Conservation (phyloP, 2,888 invertebrate species). For the Anarsia innoxiella region DNA sequence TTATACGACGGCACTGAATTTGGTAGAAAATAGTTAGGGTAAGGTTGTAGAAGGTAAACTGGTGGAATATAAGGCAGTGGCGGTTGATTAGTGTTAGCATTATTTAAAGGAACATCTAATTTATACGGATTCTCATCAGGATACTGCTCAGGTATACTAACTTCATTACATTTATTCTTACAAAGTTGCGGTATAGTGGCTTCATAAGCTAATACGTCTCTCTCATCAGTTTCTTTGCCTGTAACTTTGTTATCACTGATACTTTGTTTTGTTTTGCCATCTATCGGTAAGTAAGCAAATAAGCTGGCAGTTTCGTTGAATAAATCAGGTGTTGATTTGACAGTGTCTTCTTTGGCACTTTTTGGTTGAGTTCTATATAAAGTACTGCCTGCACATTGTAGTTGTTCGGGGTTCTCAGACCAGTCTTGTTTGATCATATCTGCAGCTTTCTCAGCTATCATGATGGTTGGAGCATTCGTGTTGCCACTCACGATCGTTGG, state of each 20-base stretch:
- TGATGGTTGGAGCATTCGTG: conserved; percentile 87
- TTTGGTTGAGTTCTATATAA: no score
- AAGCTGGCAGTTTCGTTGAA: conserved; percentile 48
- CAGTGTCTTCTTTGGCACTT: conserved; percentile 21
- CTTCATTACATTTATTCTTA: conserved; percentile 13
- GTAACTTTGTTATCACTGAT: not conserved
- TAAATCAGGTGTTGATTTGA: conserved; percentile 30
- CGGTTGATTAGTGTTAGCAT: not conserved
- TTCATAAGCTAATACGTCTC: not conserved
- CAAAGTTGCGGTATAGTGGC: conserved; percentile 2
- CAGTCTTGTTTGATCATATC: conserved; percentile 89
- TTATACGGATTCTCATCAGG: conserved; percentile 7
- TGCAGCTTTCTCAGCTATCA: conserved; percentile 89
- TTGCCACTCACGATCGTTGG: conserved; percentile 86
- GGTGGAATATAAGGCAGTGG: conserved; percentile 10
- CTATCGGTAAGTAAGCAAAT: conserved; percentile 35
- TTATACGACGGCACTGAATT: not conserved
- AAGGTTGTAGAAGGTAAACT: not conserved
- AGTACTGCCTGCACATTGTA: no score
- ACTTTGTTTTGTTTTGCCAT: conserved; percentile 7
- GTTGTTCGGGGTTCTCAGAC: conserved; percentile 34
- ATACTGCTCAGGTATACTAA: conserved; percentile 1
- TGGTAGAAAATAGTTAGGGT: not conserved
- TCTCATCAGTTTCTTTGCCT: conserved; percentile 3
- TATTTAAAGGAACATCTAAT: not conserved